These are phyloP conservation scores for Druceiella hillmani DNA, from an alignment of 2,888 invertebrate genomes.

Conservation along the genomic window DNA sequence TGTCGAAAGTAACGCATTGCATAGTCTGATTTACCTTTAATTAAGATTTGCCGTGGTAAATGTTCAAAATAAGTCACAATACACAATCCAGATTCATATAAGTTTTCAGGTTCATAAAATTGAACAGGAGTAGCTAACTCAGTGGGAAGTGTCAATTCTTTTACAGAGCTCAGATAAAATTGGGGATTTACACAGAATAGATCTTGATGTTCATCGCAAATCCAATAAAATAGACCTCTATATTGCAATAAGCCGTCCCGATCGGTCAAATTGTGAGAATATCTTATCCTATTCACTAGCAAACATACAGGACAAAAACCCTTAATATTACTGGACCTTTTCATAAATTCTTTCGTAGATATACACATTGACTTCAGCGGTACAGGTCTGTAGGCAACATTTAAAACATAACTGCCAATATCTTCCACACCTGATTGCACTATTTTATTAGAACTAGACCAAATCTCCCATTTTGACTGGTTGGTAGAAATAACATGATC, in stretches of 20 bases:
- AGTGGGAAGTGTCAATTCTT: constrained; percentile 35
- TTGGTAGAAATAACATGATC: constrained; percentile 43
- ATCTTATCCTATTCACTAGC: constrained; percentile 31
- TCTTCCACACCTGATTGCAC: constrained; percentile 36
- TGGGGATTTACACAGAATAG: constrained; percentile 42
- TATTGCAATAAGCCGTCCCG: constrained; percentile 54
- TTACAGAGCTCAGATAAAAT: constrained; percentile 30
- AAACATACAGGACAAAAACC: constrained; percentile 57
- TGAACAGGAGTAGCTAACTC: constrained; percentile 46
- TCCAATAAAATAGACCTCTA: constrained; percentile 52
- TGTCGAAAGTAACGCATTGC: constrained; percentile 46
- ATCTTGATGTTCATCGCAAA: constrained; percentile 51
- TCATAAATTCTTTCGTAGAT: constrained; percentile 48
- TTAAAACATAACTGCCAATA: constrained; percentile 48
- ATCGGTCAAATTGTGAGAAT: constrained; percentile 44
- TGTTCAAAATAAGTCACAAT: constrained; percentile 55
- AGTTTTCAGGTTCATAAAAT: constrained; percentile 33
- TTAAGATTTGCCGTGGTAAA: constrained; percentile 41
- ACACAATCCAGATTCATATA: constrained; percentile 54
- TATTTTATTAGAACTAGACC: constrained; percentile 36
- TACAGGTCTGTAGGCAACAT: constrained; percentile 44
- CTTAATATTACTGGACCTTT: constrained; percentile 45
- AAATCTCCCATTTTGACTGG: constrained; percentile 51
- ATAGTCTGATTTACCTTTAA: constrained; percentile 39
- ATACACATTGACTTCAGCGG: constrained; percentile 49